Base-by-base conservation (phyloP, 1,140 invertebrate genomes). In the Aphidius ervi region DNA sequence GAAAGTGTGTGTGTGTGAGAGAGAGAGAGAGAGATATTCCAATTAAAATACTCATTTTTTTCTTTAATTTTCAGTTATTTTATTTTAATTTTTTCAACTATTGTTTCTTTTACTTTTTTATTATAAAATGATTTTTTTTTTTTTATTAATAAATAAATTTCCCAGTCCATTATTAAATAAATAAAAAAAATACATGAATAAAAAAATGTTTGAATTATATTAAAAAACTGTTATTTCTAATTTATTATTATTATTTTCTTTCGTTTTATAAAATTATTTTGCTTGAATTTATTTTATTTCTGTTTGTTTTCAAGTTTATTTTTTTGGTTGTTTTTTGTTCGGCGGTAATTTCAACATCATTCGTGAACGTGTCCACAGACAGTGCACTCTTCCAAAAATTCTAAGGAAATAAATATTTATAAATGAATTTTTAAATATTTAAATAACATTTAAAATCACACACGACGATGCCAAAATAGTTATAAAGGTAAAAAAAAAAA, bases 401-500 rank as follows among this genome's bases (percentile, higher is more conserved):
- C 46, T 45, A 58, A 5, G 16, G 10, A 39, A 47, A 40, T 10
- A 39, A 46, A 58, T 10, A 8, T 48, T 40, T 45, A 41, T 23
- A 49, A 16, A 48, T 48, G 45, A 58, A 58, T 43, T 43, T 10
- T 8, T 43, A 10, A 43, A 43, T 8, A 8, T 43, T 10, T 10
- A 43, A 59, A 67, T 61, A 66, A 58, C 10, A 10, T 20, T 9
- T 39, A 63, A 58, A 69, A 69, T 71, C 68, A 65, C 56, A 74
- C 61, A 68, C 70, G 68, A 76, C 66, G 77, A 78, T 79, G 78
- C 78, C 78, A 80, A 80, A 80, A 78, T 80, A 80, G 75, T 72
- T 68, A 73, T 76, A 73, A 76, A 74, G 63, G 16, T 76, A 75
- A 75, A 70, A 16, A 54, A 43, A 71, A 71, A 77, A 31, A 31